Evolutionary conservation across 1,140 invertebrate genomes (phyloP).

Genomic region (Cyclargus thomasi): DNA sequence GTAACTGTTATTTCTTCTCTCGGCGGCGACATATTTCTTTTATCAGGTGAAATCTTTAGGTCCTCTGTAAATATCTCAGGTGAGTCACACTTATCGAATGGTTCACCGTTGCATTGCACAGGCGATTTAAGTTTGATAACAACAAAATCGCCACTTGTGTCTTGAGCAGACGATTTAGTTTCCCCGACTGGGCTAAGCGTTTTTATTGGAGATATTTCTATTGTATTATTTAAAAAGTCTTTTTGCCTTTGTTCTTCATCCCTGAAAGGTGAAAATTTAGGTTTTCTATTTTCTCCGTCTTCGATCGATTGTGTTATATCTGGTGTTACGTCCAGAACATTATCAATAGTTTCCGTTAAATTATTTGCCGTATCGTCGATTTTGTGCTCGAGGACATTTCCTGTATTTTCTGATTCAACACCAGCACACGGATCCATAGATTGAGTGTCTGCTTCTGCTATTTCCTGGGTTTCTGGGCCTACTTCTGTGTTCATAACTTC

Average conservation of each 20-base stretch:
- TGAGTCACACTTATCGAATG: slow-evolving; percentile 48
- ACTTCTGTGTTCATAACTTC: slow-evolving; percentile 32
- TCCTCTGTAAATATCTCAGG: slow-evolving; percentile 63
- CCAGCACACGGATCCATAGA: slow-evolving; percentile 35
- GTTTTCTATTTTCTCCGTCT: slow-evolving; percentile 25
- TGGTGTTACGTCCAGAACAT: slow-evolving; percentile 17
- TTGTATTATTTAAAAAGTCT: slow-evolving; percentile 74
- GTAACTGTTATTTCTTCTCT: slow-evolving; percentile 39
- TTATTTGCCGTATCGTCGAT: not conserved
- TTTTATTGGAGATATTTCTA: slow-evolving; percentile 76
- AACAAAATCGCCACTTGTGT: slow-evolving; percentile 55
- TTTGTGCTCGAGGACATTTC: not conserved
- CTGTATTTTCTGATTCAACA: not conserved
- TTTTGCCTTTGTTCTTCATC: slow-evolving; percentile 68
- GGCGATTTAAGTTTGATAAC: slow-evolving; percentile 53
- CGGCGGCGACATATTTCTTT: slow-evolving; percentile 56
- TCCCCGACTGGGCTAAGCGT: slow-evolving; percentile 51
- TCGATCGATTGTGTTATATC: slow-evolving; percentile 28
- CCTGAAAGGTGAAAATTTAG: slow-evolving; percentile 42
- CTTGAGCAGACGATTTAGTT: slow-evolving; percentile 44
- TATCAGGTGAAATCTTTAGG: slow-evolving; percentile 51
- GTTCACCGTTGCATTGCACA: slow-evolving; percentile 58
- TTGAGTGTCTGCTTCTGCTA: slow-evolving; percentile 58
- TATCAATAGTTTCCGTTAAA: slow-evolving; percentile 22
- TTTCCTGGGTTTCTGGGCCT: slow-evolving; percentile 40